Percentiles rank a stretch among this genome's conserved stretches.
phyloP scores from a whole-genome alignment of 2,888 invertebrate genomes.

The Cataglyphis livida region DNA sequence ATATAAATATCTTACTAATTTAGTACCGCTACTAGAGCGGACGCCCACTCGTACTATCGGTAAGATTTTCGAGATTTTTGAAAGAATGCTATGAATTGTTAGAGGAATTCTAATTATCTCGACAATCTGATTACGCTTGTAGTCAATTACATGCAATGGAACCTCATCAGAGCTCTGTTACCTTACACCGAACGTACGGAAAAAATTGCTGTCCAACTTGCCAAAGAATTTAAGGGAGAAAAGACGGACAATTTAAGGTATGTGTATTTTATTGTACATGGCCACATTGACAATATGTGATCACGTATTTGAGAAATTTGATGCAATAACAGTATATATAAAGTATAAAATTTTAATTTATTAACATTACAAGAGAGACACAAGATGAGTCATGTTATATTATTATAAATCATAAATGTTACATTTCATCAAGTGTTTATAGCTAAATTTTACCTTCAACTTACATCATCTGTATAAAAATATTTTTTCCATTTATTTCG shows the following conservation, averaged over 20 bases:
- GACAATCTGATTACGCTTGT: background rate
- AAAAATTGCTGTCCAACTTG: background rate
- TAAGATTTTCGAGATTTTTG: background rate
- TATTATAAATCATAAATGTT: background rate
- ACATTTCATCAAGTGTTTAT: background rate
- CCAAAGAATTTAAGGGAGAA: background rate
- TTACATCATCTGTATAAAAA: background rate
- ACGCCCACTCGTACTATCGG: background rate
- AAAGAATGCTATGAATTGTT: background rate
- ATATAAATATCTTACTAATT: slow-evolving; percentile 14
- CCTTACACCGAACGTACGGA: background rate
- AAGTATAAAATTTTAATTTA: background rate
- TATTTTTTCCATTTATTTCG: background rate
- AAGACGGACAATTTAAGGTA: background rate
- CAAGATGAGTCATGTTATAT: background rate
- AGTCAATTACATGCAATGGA: slow-evolving; percentile 30
- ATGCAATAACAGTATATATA: background rate
- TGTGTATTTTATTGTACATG: background rate
- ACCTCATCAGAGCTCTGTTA: background rate
- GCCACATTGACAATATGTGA: background rate
- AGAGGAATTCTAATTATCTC: background rate
- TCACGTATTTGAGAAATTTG: background rate
- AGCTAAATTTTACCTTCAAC: background rate
- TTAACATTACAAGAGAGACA: background rate
- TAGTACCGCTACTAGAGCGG: background rate